Conservation (phyloP, 1,140 invertebrate genomes). For the Temnothorax curvispinosus region DNA sequence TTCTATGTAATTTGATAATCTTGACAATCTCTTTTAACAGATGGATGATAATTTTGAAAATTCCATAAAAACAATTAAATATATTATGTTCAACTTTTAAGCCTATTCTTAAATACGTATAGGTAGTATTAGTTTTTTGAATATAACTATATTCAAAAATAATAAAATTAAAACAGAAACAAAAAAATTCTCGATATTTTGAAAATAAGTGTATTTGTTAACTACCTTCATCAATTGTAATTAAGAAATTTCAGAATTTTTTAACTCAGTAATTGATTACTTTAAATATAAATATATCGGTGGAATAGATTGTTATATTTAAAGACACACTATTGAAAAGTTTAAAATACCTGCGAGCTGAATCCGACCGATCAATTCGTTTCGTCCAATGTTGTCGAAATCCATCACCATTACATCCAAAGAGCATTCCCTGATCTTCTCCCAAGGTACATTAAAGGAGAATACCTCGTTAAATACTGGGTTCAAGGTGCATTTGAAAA, state of each 20-base stretch:
- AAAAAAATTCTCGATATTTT: background rate
- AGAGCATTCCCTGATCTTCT: conserved; percentile 96
- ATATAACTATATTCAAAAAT: background rate
- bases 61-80: background rate
- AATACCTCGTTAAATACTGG: conserved; percentile 97
- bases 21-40: background rate
- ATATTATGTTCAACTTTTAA: background rate
- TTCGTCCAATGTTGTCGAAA: conserved; percentile 96
- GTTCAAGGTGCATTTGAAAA: conserved; percentile 97
- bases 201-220: background rate
- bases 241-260: background rate
- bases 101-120: background rate
- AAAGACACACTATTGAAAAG: background rate
- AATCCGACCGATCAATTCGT: conserved; percentile 96
- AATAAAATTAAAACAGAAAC: background rate
- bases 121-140: too few relatives aligned
- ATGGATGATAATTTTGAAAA: background rate
- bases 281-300: background rate
- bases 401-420: conserved; percentile 97
- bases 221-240: background rate
- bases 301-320: background rate
- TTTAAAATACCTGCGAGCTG: conserved; percentile 90
- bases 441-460: conserved; percentile 97
- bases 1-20: background rate
- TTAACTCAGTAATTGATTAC: background rate